Evolutionary conservation across 2,888 invertebrate species (phyloP).

Genomic region (Harmothoe impar): DNA sequence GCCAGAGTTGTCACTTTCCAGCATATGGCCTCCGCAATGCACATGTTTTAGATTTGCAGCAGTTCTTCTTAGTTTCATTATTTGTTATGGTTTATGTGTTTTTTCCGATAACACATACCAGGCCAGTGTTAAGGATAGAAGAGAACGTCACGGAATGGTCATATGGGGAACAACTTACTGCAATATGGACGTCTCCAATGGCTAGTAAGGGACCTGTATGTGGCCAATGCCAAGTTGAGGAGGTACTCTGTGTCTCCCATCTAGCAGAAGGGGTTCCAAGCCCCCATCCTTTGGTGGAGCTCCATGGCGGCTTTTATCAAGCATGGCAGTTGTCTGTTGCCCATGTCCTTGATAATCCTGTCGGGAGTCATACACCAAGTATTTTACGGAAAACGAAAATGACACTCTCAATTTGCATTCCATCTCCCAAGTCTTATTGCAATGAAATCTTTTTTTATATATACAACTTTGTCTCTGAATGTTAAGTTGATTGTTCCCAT

Average conservation of each 20-base stretch:
- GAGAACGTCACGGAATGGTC: too few species aligned
- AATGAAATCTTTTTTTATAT: slow-evolving; percentile 10
- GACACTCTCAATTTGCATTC: slow-evolving; percentile 54
- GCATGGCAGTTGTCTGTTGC: slow-evolving; percentile 61
- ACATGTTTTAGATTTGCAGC: slow-evolving; percentile 41
- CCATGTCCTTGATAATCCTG: slow-evolving; percentile 32
- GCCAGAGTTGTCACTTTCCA: slow-evolving; percentile 46
- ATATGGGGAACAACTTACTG: too few species aligned
- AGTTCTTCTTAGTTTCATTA: neutral
- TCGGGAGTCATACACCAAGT: neutral
- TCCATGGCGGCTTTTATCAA: neutral
- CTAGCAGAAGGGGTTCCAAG: neutral
- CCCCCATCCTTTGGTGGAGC: neutral
- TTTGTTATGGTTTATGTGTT: too few species aligned
- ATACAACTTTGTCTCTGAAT: slow-evolving; percentile 4
- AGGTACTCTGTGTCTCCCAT: neutral
- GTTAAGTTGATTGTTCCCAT: slow-evolving; percentile 4
- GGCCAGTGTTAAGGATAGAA: too few species aligned
- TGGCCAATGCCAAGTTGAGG: too few species aligned
- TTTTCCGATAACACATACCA: too few species aligned
- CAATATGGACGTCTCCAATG: too few species aligned
- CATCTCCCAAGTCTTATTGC: slow-evolving; percentile 49
- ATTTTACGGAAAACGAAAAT: neutral
- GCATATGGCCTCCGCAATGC: slow-evolving; percentile 35
- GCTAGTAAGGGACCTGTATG: too few species aligned